Base-by-base conservation (phyloP, 2,113 vertebrate genomes). In the Corythornis vintsioides region DNA sequence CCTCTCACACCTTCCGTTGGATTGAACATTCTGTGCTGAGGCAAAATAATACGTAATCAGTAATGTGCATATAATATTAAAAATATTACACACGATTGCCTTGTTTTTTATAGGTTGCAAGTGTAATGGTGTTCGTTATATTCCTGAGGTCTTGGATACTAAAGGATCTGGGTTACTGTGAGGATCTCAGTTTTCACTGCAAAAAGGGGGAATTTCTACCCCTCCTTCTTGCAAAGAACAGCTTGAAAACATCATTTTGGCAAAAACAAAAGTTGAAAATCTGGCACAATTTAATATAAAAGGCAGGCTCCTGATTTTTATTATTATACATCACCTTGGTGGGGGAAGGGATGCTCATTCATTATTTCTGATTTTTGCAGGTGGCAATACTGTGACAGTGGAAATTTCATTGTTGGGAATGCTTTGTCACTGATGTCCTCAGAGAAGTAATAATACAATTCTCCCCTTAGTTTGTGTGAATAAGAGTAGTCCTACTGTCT, bases 221-320 rank as follows among this genome's bases (percentile, higher is more conserved):
- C 4, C 10, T 79, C 63, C 19, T 11, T 29, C 9, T 66, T 90
- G 20, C 42, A 80, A 87, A 77, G 9, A n/a, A 87, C 79, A 73
- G 11, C 42, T 73, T 43, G 38, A 59, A 82, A 91, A 67, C 1
- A 33, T 40, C 20, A 40, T 26, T 65, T 42, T 55, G 31, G 47
- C 2, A 26, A 61, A 63, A 5, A n/a, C 63, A 55, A 45, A 50
- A 43, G 2, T 0, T 5, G 1, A 31, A 73, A 61, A 55, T 35
- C 7, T 69, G 48, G 11, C 84, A 25, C 24, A 53, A 63, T 48
- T 13, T 33, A 21, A 79, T 59, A 64, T 45, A 67, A 89, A 78
- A 93, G 8, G 14, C 17, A 78, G 16, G 13, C 17, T 74, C 9
- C 13, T 64, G 1, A 56, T 84, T 82, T 85, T 91, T 92, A 33